Conservation (phyloP, 2,888 invertebrate genomes). For the Aricia artaxerxes region DNA sequence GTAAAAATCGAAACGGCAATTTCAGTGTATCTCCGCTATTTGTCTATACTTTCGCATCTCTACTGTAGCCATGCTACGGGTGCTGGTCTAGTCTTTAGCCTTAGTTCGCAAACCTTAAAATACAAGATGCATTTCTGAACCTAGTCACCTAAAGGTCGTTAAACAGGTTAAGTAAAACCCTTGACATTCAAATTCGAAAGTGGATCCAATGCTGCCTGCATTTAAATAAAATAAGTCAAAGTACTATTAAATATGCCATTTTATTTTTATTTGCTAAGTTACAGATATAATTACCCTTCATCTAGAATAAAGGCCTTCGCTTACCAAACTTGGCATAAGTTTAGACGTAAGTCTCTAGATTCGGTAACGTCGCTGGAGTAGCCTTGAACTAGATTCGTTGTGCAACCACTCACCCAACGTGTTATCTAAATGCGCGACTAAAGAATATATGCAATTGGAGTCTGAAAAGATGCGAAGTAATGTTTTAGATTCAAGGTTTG, state of each 20-base stretch:
- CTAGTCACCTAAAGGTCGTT: not conserved
- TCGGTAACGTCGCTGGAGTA: constrained; percentile 17
- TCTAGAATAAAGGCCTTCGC: constrained; percentile 3
- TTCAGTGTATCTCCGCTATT: too few relatives aligned
- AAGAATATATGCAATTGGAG: not conserved
- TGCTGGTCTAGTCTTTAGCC: too few relatives aligned
- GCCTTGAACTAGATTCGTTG: constrained; percentile 25
- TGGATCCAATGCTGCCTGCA: not conserved
- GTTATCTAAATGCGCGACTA: not conserved
- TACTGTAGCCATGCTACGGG: too few relatives aligned
- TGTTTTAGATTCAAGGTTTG: not conserved
- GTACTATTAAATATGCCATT: not conserved
- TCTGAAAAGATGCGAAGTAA: not conserved
- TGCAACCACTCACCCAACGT: not conserved
- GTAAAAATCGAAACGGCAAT: too few relatives aligned
- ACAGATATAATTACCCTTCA: not conserved
- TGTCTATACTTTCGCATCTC: too few relatives aligned
- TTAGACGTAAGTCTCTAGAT: constrained; percentile 14
- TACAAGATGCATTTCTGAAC: not conserved
- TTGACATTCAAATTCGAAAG: constrained; percentile 19
- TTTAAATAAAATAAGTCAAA: not conserved
- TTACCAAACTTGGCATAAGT: constrained; percentile 18
- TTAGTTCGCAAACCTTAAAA: not conserved
- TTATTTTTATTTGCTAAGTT: not conserved
- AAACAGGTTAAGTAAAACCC: not conserved